phyloP scores from a whole-genome alignment of 2,797 vertebrate genomes.

The Sebastes jordani region DNA sequence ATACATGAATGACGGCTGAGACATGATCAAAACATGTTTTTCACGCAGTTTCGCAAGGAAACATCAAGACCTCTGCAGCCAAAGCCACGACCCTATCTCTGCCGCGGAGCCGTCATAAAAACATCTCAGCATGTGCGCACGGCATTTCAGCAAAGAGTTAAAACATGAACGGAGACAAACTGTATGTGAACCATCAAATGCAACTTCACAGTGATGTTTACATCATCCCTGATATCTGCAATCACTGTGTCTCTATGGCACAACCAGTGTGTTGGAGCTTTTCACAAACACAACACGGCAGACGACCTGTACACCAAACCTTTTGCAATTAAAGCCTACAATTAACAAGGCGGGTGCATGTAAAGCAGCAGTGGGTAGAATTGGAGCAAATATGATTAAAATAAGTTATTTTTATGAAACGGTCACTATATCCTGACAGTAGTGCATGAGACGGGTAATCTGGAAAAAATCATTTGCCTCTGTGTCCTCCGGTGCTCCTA shows the following conservation, averaged over 20 bases:
- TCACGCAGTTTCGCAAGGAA: not conserved
- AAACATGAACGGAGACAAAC: not conserved
- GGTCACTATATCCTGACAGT: no score
- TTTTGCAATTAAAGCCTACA: not conserved
- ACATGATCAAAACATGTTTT: slow-evolving; percentile 4
- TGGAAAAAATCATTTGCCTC: no score
- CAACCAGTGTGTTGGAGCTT: no score
- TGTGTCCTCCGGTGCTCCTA: no score
- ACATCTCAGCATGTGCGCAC: not conserved
- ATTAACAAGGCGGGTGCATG: no score
- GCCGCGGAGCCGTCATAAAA: not conserved
- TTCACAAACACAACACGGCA: not conserved
- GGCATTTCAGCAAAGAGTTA: not conserved
- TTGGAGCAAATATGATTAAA: no score
- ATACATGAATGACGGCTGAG: not conserved
- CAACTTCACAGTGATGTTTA: not conserved
- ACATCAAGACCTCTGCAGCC: not conserved
- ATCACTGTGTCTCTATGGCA: not conserved
- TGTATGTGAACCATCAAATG: not conserved
- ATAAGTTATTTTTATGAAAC: no score
- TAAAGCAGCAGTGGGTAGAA: no score
- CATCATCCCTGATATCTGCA: not conserved
- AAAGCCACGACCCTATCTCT: not conserved
- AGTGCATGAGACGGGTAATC: no score
- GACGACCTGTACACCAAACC: not conserved